Percentiles rank a stretch among this genome's conserved stretches.
phyloP scores from a whole-genome alignment of 1,140 invertebrate genomes.

The Mamestra configurata region DNA sequence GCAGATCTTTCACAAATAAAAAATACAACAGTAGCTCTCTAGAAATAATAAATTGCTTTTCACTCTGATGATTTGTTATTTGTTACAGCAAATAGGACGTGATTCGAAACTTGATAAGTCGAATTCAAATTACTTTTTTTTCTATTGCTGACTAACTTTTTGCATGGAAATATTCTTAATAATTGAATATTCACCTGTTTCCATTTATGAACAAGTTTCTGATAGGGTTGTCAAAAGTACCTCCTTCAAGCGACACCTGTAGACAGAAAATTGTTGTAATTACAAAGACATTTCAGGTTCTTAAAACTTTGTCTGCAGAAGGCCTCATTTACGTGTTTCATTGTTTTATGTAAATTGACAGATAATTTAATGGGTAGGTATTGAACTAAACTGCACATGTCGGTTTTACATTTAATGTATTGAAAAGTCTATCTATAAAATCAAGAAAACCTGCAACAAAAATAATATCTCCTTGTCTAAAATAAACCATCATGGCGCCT shows the following conservation, averaged over 20 bases:
- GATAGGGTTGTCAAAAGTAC: neutral
- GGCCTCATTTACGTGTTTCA: slow-evolving; percentile 9
- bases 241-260: neutral
- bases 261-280: slow-evolving; percentile 11
- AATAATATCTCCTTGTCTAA: too few relatives aligned
- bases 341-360: slow-evolving; percentile 20
- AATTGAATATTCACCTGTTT: slow-evolving; percentile 1
- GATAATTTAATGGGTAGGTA: neutral
- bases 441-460: neutral
- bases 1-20: slow-evolving; percentile 15
- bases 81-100: slow-evolving; percentile 6
- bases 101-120: slow-evolving; percentile 9
- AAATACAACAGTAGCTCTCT: neutral
- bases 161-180: neutral
- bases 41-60: neutral
- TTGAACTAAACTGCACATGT: neutral
- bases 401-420: neutral
- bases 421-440: neutral
- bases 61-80: neutral
- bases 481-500: neutral
- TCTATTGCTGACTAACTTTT: neutral
- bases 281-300: slow-evolving; percentile 9
- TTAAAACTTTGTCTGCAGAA: slow-evolving; percentile 16
- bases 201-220: neutral
- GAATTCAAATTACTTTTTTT: slow-evolving; percentile 16